Conservation (phyloP, 2,888 invertebrate genomes). For the Tupiocoris notatus region DNA sequence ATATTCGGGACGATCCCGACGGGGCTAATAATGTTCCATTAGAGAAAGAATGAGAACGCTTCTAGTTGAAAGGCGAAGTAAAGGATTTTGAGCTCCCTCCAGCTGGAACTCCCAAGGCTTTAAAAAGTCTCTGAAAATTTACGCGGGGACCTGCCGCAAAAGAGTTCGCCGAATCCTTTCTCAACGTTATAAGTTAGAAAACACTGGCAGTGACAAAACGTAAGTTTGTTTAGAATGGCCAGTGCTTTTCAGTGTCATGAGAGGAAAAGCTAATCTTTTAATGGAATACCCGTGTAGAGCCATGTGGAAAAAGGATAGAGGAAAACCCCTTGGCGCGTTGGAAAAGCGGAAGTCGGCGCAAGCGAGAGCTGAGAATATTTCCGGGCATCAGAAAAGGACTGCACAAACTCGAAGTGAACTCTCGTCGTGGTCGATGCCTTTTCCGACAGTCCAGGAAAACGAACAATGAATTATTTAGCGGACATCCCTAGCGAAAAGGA, state of each 20-base stretch:
- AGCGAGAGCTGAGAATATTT: background rate
- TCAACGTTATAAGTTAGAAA: constrained; percentile 13
- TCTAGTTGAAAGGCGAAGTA: background rate
- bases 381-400: background rate
- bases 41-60: background rate
- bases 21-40: constrained; percentile 27
- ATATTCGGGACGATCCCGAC: constrained; percentile 4
- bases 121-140: constrained; percentile 17
- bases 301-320: background rate
- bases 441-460: background rate
- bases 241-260: constrained; percentile 37
- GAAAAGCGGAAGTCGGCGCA: background rate
- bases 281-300: constrained; percentile 31
- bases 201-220: constrained; percentile 24
- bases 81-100: background rate
- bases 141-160: background rate
- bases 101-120: background rate
- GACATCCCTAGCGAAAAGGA: background rate
- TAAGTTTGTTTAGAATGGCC: constrained; percentile 38
- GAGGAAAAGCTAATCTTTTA: constrained; percentile 33
- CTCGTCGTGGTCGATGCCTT: background rate
- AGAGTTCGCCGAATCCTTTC: background rate
- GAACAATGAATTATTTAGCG: background rate
- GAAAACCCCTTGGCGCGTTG: background rate
- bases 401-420: background rate